Conservation (phyloP, 1,140 invertebrate species). For the Maconellicoccus hirsutus region DNA sequence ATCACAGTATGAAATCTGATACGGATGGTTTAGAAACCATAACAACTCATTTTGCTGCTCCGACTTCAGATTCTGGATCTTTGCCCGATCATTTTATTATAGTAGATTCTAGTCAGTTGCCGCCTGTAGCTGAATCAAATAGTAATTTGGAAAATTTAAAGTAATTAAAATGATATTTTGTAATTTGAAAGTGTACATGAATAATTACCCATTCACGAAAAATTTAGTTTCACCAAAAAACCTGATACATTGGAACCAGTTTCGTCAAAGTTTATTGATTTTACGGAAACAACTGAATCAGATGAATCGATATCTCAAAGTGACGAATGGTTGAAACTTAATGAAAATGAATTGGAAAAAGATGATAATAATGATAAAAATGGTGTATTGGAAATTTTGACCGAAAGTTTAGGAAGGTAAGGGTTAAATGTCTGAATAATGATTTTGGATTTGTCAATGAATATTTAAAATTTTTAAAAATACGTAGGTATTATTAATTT, state of each 20-base stretch:
- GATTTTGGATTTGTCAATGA: neutral
- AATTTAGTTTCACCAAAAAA: neutral
- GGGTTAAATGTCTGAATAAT: no score
- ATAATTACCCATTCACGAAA: neutral
- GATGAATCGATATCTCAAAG: neutral
- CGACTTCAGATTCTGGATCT: neutral
- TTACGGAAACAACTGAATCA: neutral
- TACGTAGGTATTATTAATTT: no score
- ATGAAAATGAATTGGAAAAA: neutral
- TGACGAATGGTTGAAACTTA: conserved; percentile 1
- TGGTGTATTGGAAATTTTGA: neutral
- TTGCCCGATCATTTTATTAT: conserved; percentile 14
- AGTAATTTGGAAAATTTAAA: neutral
- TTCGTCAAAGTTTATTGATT: neutral
- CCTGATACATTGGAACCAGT: neutral
- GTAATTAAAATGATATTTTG: neutral
- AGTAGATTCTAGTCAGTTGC: neutral
- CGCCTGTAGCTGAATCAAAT: neutral
- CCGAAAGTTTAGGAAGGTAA: neutral
- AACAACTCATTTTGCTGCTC: neutral
- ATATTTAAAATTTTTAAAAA: neutral
- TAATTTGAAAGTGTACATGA: neutral
- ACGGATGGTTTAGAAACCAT: neutral
- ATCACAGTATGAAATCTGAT: neutral
- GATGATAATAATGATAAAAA: neutral